phyloP scores from a whole-genome alignment of 2,797 vertebrate genomes.

The Dryobates pubescens region DNA sequence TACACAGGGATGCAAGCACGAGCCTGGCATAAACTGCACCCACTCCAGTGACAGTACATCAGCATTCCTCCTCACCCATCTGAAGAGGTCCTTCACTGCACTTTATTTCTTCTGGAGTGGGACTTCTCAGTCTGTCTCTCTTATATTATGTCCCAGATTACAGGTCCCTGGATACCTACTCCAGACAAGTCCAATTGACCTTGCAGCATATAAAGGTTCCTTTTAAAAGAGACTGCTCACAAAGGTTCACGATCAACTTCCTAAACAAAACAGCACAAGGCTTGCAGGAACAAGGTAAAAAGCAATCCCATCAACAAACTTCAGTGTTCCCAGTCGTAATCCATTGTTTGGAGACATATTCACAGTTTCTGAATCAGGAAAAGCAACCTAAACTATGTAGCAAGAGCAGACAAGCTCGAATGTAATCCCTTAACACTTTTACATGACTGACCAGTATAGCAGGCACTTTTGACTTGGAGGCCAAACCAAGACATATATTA shows the following conservation, averaged over 20 bases:
- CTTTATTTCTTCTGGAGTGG: background rate
- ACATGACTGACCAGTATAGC: background rate
- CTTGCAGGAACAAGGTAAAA: background rate
- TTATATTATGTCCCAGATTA: background rate
- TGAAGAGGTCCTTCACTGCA: background rate
- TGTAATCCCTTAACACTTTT: background rate
- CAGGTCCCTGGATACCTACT: background rate
- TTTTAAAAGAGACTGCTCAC: background rate
- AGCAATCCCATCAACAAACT: background rate
- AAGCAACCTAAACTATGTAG: background rate
- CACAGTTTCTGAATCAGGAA: background rate
- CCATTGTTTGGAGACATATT: background rate
- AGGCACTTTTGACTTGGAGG: conserved; percentile 28
- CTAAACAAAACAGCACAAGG: background rate
- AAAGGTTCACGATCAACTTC: background rate
- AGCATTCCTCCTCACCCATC: background rate
- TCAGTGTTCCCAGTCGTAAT: background rate
- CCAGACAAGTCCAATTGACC: background rate
- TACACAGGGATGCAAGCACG: background rate
- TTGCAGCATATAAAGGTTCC: background rate
- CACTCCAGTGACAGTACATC: accelerated
- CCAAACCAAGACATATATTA: background rate
- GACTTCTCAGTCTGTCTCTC: background rate
- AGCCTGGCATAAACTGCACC: background rate
- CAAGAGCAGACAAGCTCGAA: background rate